Percentiles rank a stretch among this genome's conserved stretches.
Conservation (phyloP, 2,797 vertebrate genomes). For the Anguilla pacifica region DNA sequence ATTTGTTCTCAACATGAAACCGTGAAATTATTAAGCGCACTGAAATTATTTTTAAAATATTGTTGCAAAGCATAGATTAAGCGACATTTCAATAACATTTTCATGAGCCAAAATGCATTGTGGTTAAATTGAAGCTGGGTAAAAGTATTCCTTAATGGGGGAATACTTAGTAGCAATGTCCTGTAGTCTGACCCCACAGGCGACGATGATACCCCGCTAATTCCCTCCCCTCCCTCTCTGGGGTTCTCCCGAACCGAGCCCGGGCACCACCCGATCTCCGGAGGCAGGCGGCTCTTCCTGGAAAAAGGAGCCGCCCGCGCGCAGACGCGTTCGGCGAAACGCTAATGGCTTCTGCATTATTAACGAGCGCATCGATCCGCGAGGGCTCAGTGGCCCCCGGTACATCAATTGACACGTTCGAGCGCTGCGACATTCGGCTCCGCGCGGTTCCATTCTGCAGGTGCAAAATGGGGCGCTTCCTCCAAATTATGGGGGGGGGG, state of each 20-base stretch:
- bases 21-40: background rate
- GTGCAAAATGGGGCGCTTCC: background rate
- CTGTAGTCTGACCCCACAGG: background rate
- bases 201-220: background rate
- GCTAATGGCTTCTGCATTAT: constrained; percentile 20
- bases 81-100: background rate
- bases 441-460: background rate
- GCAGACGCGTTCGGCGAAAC: background rate
- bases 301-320: background rate
- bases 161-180: background rate
- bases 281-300: constrained; percentile 1
- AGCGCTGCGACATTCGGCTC: background rate
- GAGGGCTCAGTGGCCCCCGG: background rate
- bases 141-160: background rate
- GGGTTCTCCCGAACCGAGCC: background rate
- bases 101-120: background rate
- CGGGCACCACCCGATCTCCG: background rate
- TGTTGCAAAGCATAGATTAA: background rate
- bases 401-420: constrained; percentile 14
- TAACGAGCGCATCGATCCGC: constrained; percentile 7
- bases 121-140: background rate
- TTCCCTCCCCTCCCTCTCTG: background rate
- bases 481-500: background rate
- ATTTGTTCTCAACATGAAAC: background rate
- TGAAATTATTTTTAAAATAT: background rate